These are phyloP conservation scores for Psilopsiagon aurifrons DNA, from an alignment of 2,113 vertebrate genomes.

Conservation along the genomic window DNA sequence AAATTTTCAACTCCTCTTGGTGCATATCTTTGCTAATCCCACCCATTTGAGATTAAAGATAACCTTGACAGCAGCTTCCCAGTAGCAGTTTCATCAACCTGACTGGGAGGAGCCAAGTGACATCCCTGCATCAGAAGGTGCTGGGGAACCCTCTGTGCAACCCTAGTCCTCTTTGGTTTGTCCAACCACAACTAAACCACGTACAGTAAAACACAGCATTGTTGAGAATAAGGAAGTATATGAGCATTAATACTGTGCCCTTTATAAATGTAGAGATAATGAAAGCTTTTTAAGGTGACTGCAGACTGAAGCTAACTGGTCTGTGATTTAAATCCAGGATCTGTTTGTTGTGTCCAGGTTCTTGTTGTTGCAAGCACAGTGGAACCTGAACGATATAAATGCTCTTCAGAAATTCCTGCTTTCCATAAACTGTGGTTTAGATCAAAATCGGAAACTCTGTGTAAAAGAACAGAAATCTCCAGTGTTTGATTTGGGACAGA, in stretches of 20 bases:
- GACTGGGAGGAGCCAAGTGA: neutral
- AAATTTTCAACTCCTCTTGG: neutral
- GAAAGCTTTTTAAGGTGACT: conserved; percentile 23
- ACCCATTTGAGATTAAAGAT: neutral
- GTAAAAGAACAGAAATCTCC: conserved; percentile 40
- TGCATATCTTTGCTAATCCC: neutral
- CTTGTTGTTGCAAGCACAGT: neutral
- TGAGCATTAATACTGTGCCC: neutral
- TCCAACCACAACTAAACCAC: neutral
- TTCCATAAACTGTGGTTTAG: conserved; percentile 6
- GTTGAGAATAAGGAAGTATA: neutral
- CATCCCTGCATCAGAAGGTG: neutral
- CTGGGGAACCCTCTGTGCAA: neutral
- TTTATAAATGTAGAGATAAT: conserved; percentile 35
- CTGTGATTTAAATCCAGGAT: conserved; percentile 21
- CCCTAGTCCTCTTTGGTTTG: neutral
- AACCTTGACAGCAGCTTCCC: neutral
- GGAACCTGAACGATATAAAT: conserved; percentile 39
- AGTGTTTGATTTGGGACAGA: conserved; percentile 53
- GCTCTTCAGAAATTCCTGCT: conserved; percentile 26
- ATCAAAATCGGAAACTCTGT: conserved; percentile 40
- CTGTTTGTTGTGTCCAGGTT: neutral
- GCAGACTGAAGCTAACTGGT: neutral
- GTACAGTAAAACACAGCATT: neutral
- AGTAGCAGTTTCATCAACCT: rapidly evolving